Conservation (phyloP, 2,888 invertebrate genomes). For the Oxyteleia sp. region DNA sequence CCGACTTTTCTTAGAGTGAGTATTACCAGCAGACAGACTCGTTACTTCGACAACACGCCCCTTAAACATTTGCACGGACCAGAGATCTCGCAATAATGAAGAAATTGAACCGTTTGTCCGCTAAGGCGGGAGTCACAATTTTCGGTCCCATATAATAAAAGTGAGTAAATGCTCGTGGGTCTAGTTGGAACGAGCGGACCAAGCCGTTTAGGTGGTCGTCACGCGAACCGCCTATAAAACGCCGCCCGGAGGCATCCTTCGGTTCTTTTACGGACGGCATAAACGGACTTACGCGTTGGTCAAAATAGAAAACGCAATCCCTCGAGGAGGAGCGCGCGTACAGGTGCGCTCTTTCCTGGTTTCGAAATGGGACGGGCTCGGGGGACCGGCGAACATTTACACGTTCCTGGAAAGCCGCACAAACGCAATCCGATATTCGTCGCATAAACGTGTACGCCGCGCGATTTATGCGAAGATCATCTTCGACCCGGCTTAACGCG, state of each 20-base stretch:
- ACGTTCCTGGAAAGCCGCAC: slow-evolving; percentile 64
- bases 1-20: too few species aligned
- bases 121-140: slow-evolving; percentile 28
- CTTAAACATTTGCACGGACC: too few species aligned
- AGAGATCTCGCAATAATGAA: slow-evolving; percentile 17
- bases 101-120: slow-evolving; percentile 24
- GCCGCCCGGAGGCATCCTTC: slow-evolving; percentile 56
- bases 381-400: slow-evolving; percentile 36
- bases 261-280: slow-evolving; percentile 17
- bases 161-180: slow-evolving; percentile 14
- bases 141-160: slow-evolving; percentile 47
- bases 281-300: slow-evolving; percentile 52
- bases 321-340: slow-evolving; percentile 7
- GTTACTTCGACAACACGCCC: too few species aligned
- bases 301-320: slow-evolving; percentile 78
- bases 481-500: too few species aligned
- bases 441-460: slow-evolving; percentile 43
- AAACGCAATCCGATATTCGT: slow-evolving; percentile 70
- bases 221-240: slow-evolving; percentile 75
- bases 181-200: slow-evolving; percentile 62
- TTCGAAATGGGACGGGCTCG: slow-evolving; percentile 12
- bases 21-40: too few species aligned
- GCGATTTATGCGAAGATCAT: slow-evolving; percentile 65
- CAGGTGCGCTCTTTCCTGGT: too few species aligned
- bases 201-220: slow-evolving; percentile 74